These are phyloP conservation scores for Linnaemya vulpina DNA, from an alignment of 2,888 invertebrate species.

Conservation along the genomic window DNA sequence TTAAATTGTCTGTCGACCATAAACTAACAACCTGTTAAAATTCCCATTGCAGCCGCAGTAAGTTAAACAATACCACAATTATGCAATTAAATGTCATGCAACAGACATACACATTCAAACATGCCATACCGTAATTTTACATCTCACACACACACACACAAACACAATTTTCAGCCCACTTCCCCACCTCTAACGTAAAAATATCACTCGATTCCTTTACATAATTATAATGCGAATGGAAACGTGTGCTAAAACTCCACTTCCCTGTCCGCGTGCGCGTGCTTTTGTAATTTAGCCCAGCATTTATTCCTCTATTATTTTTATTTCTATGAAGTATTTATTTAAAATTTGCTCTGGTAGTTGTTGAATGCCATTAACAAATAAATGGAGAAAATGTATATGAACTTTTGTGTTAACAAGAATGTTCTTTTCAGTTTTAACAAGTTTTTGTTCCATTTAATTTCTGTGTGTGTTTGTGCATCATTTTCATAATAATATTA, in stretches of 20 bases:
- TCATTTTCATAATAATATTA: conserved; percentile 39
- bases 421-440: conserved; percentile 22
- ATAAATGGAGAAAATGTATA: conserved; percentile 34
- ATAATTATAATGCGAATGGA: conserved; percentile 25
- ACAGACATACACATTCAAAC: background rate
- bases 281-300: conserved; percentile 41
- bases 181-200: background rate
- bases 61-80: conserved; percentile 72
- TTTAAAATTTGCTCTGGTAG: conserved; percentile 59
- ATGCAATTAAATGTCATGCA: conserved; percentile 70
- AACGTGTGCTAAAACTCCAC: conserved; percentile 7
- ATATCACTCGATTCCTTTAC: conserved; percentile 19
- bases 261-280: conserved; percentile 1
- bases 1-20: conserved; percentile 72
- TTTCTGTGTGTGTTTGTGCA: background rate
- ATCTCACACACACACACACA: background rate
- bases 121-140: conserved; percentile 41
- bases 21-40: conserved; percentile 74
- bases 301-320: conserved; percentile 23
- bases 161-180: background rate
- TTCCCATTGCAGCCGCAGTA: conserved; percentile 71
- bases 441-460: conserved; percentile 1
- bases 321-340: conserved; percentile 45
- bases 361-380: conserved; percentile 54
- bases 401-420: conserved; percentile 27